Evolutionary conservation across 1,140 invertebrate genomes (phyloP).

Genomic region (Lerema accius): DNA sequence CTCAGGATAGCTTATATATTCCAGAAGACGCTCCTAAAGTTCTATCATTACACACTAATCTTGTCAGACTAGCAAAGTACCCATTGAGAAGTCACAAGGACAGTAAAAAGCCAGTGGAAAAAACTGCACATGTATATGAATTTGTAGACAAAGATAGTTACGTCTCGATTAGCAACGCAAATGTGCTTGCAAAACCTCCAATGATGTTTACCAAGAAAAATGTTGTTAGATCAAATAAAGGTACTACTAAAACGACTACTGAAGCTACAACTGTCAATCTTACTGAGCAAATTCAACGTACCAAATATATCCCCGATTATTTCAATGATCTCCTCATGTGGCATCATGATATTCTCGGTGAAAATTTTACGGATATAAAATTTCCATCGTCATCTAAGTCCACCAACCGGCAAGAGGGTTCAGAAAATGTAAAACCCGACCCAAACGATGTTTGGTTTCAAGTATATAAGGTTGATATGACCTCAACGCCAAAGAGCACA

Average conservation of each 20-base stretch:
- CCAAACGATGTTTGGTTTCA: not conserved
- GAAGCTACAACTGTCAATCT: not conserved
- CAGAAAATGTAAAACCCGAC: not conserved
- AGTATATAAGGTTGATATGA: not conserved
- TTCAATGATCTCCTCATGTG: conserved; percentile 50
- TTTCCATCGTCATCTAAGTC: no score
- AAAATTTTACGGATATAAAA: conserved; percentile 4
- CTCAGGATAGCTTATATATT: not conserved
- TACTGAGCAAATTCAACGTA: not conserved
- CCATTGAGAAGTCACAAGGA: not conserved
- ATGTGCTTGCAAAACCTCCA: not conserved
- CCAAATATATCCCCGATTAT: conserved; percentile 38
- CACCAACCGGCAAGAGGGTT: no score
- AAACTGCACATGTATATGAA: not conserved
- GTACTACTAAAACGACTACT: not conserved
- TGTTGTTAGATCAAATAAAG: not conserved
- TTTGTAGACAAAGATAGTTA: conserved; percentile 6
- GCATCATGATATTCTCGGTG: conserved; percentile 46
- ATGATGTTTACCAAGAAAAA: not conserved
- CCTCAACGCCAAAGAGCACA: not conserved
- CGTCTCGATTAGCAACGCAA: not conserved
- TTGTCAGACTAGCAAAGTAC: not conserved
- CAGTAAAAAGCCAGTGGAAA: not conserved
- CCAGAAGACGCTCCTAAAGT: not conserved
- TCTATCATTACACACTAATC: not conserved